A percentile compares a stretch with the other conserved stretches of the same genome.
Evolutionary conservation across 2,797 vertebrate species (phyloP).

Genomic region (Thripadectes ignobilis): DNA sequence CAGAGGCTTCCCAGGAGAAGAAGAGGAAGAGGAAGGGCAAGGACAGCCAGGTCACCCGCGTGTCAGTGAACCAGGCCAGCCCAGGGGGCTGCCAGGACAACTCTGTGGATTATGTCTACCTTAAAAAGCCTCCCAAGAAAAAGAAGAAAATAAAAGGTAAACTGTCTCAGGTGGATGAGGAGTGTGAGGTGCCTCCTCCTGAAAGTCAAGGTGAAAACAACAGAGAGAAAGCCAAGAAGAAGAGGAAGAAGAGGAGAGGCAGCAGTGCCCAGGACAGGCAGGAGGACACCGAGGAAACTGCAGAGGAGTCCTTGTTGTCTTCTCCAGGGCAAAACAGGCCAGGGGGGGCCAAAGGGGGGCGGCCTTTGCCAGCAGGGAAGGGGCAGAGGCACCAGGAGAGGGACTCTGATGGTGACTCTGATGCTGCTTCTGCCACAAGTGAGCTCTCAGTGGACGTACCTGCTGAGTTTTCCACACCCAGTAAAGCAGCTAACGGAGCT

Average conservation of each 20-base stretch:
- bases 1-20: not conserved
- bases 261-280: not conserved
- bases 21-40: not conserved
- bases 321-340: not conserved
- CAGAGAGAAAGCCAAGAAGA: not conserved
- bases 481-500: rapidly evolving
- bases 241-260: not conserved
- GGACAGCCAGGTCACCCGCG: rapidly evolving
- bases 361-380: rapidly evolving
- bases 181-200: not conserved
- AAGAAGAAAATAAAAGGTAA: not conserved
- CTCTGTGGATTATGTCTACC: not conserved
- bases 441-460: rapidly evolving
- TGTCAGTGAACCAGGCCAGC: not conserved
- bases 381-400: not conserved
- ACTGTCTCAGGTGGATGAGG: rapidly evolving
- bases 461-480: not conserved
- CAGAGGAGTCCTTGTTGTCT: rapidly evolving
- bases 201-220: not conserved
- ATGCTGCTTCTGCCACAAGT: rapidly evolving
- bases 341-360: rapidly evolving
- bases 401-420: not conserved
- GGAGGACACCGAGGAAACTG: rapidly evolving
- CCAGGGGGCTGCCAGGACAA: not conserved
- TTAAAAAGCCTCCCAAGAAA: not conserved